phyloP scores from a whole-genome alignment of 2,797 vertebrate species.

The Setipinna tenuifilis region DNA sequence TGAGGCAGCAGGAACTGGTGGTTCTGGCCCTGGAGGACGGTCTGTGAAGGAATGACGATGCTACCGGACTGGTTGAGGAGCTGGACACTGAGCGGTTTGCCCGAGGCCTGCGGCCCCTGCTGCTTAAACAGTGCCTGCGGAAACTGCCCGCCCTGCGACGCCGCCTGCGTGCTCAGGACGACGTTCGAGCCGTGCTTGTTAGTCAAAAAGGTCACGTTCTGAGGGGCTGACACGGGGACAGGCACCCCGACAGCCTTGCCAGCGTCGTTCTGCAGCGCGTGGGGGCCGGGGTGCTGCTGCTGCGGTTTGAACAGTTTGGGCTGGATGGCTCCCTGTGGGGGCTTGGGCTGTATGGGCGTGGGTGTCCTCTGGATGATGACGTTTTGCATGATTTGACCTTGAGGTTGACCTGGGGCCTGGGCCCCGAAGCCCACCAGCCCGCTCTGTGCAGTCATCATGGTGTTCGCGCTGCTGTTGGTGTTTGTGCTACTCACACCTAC shows the following conservation, averaged over 20 bases:
- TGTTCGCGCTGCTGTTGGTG: conserved; percentile 68
- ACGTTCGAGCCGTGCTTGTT: conserved; percentile 88
- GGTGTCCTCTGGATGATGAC: conserved; percentile 94
- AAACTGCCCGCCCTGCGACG: conserved; percentile 73
- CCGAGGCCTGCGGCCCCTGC: conserved; percentile 73
- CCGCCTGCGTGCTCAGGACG: conserved; percentile 81
- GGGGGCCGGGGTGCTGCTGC: conserved; percentile 66
- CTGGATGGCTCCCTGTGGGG: conserved; percentile 79
- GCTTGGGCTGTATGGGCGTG: conserved; percentile 96
- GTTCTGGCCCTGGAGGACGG: conserved; percentile 89
- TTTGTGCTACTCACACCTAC: conserved; percentile 80
- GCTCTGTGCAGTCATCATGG: conserved; percentile 73
- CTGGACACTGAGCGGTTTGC: conserved; percentile 91
- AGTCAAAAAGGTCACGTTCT: conserved; percentile 90
- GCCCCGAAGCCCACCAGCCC: conserved; percentile 76
- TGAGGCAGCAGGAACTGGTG: conserved; percentile 91
- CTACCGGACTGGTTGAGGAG: conserved; percentile 90
- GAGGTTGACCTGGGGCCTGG: conserved; percentile 67
- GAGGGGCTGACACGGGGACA: conserved; percentile 76
- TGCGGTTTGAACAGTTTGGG: conserved; percentile 82
- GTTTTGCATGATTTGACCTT: conserved; percentile 84
- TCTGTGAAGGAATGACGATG: conserved; percentile 91
- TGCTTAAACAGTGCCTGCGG: conserved; percentile 87
- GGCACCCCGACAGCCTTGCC: conserved; percentile 77
- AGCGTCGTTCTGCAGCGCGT: conserved; percentile 75